Conservation (phyloP, 2,797 vertebrate genomes). For the Sylvilagus floridanus region DNA sequence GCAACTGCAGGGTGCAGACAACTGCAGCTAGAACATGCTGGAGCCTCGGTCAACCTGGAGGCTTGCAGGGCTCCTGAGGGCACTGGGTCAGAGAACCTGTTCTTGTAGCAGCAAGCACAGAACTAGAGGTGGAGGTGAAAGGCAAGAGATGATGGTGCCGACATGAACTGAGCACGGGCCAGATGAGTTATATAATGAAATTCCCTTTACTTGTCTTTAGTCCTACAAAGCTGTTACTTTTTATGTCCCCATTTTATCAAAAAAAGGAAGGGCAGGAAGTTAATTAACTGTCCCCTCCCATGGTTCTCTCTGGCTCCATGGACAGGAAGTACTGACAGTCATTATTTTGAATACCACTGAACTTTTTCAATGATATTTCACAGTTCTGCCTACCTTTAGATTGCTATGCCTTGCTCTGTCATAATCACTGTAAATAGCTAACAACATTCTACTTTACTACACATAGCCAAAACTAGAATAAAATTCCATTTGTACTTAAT, state of each 20-base stretch:
- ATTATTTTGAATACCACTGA: background rate
- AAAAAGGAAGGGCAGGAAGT: slow-evolving; percentile 33
- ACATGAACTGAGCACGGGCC: background rate
- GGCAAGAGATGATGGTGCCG: background rate
- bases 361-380: background rate
- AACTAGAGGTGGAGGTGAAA: background rate
- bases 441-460: background rate
- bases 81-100: background rate
- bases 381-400: background rate
- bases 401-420: background rate
- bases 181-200: background rate
- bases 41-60: background rate
- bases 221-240: background rate
- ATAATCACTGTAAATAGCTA: background rate
- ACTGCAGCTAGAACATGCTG: background rate
- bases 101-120: background rate
- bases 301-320: background rate
- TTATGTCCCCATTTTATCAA: background rate
- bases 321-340: background rate
- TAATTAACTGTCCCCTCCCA: background rate
- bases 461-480: slow-evolving; percentile 26
- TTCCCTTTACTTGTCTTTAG: background rate
- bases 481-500: slow-evolving; percentile 45
- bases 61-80: background rate
- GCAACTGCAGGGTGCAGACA: background rate